Percentiles rank a stretch among this genome's conserved stretches.
Conservation (phyloP, 2,113 vertebrate species). For the Mionectes macconnelli region DNA sequence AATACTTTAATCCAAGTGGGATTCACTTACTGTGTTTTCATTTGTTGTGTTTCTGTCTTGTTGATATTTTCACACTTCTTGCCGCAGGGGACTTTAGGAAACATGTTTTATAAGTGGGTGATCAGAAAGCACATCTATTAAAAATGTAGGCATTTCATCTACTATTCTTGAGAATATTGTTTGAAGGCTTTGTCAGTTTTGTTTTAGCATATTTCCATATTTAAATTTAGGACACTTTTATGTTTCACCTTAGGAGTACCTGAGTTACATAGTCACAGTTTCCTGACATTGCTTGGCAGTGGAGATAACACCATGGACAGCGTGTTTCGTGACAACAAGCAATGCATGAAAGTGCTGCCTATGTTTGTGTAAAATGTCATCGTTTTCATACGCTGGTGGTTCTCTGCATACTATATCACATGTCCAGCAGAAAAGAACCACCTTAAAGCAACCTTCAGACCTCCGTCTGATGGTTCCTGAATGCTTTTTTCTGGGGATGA, state of each 20-base stretch:
- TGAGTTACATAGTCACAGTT: not conserved
- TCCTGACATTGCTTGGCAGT: not conserved
- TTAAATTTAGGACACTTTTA: not conserved
- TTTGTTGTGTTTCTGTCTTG: not conserved
- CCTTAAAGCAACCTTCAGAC: not conserved
- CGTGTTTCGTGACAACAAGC: not conserved
- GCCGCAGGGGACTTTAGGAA: not conserved
- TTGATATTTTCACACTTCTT: slow-evolving; percentile 6
- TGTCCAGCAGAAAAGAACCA: not conserved
- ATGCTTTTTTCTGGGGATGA: not conserved
- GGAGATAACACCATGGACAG: not conserved
- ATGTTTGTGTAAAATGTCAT: not conserved
- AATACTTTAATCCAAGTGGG: not conserved
- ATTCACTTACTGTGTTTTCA: not conserved
- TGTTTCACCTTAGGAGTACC: not conserved
- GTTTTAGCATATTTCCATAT: not conserved
- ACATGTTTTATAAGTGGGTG: not conserved
- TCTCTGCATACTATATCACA: fast-evolving
- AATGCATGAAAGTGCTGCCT: not conserved
- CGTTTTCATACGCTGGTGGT: not conserved
- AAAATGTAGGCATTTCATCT: not conserved
- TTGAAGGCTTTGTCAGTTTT: not conserved
- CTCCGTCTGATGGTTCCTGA: not conserved
- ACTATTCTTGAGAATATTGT: not conserved
- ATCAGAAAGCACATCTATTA: not conserved